Evolutionary conservation across 2,797 vertebrate genomes (phyloP).

Genomic region (Cephalopachus bancanus): DNA sequence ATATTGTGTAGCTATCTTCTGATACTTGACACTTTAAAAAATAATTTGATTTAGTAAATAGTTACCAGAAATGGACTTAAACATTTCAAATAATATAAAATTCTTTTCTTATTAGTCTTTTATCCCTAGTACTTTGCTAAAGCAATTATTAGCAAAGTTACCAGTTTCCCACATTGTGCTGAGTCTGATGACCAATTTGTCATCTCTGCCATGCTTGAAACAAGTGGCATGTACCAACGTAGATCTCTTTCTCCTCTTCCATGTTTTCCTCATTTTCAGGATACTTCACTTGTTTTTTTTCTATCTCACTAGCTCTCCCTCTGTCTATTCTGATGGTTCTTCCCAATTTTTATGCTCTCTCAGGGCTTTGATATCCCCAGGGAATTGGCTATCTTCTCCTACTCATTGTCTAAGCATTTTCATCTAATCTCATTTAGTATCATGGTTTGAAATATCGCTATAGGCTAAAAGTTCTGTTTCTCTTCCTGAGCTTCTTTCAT

Average conservation of each 20-base stretch:
- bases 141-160: neutral
- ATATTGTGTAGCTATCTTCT: neutral
- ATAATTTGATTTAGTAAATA: neutral
- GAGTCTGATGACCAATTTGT: neutral
- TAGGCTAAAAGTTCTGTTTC: neutral
- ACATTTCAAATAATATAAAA: neutral
- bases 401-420: neutral
- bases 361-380: neutral
- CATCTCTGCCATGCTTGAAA: neutral
- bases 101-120: neutral
- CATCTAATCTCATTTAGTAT: neutral
- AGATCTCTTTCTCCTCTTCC: neutral
- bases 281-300: neutral
- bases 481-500: neutral
- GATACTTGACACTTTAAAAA: neutral
- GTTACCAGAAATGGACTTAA: neutral
- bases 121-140: neutral
- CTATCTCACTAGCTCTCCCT: neutral
- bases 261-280: neutral
- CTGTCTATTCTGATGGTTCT: neutral
- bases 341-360: neutral
- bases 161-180: neutral
- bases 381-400: neutral
- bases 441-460: constrained; percentile 10
- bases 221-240: fast-evolving